phyloP scores from a whole-genome alignment of 2,888 invertebrate species.

The Zaprionus lineosus region DNA sequence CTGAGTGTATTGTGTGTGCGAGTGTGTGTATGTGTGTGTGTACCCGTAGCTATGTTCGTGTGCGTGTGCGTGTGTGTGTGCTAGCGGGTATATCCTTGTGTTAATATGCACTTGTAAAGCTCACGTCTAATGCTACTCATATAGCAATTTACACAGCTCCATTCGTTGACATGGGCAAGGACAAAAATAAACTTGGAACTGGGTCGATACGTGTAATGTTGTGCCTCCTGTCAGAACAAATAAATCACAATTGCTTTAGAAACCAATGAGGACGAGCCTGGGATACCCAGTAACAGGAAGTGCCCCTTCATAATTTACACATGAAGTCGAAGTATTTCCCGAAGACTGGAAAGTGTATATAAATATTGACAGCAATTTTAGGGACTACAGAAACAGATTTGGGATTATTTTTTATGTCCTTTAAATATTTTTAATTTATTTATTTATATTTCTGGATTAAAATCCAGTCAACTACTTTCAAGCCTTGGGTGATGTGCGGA shows the following conservation, averaged over 20 bases:
- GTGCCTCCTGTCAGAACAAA: slow-evolving; percentile 16
- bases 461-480: too few relatives aligned
- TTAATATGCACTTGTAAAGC: slow-evolving; percentile 54
- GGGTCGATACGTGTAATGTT: slow-evolving; percentile 13
- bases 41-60: neutral
- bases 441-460: too few relatives aligned
- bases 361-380: too few relatives aligned
- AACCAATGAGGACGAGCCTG: neutral
- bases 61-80: neutral
- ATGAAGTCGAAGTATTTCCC: too few relatives aligned
- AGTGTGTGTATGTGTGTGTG: slow-evolving; percentile 11
- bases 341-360: too few relatives aligned
- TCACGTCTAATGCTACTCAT: slow-evolving; percentile 33
- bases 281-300: too few relatives aligned
- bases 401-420: too few relatives aligned
- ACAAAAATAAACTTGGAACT: slow-evolving; percentile 6
- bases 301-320: too few relatives aligned
- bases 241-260: slow-evolving; percentile 35
- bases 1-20: neutral
- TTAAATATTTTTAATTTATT: too few relatives aligned
- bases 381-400: too few relatives aligned
- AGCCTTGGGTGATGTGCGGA: too few relatives aligned
- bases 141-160: slow-evolving; percentile 46
- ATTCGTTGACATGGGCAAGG: slow-evolving; percentile 25
- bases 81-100: slow-evolving; percentile 1